Evolutionary conservation across 2,797 vertebrate genomes (phyloP).

Genomic region (Periophthalmus magnuspinnatus): DNA sequence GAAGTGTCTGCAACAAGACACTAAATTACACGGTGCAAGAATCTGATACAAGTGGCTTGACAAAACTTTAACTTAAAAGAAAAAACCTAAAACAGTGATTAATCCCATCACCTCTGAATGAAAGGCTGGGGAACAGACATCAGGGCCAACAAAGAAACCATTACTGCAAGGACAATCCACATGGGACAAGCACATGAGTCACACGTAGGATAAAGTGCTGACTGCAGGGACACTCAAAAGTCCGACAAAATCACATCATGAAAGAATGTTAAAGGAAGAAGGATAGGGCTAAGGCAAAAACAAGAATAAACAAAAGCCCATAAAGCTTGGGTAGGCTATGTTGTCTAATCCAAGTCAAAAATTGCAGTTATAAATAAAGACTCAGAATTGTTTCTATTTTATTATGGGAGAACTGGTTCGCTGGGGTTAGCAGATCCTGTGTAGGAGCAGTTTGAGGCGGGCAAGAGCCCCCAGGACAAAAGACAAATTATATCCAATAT

Average conservation of each 20-base stretch:
- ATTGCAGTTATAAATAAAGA: no score
- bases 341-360: not conserved
- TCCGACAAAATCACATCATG: not conserved
- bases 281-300: not conserved
- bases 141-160: constrained; percentile 7
- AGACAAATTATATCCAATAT: not conserved
- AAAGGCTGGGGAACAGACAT: constrained; percentile 8
- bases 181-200: constrained; percentile 12
- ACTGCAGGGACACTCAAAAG: not conserved
- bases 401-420: no score
- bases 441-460: no score
- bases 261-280: not conserved
- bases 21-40: not conserved
- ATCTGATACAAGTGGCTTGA: not conserved
- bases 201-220: constrained; percentile 9
- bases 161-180: constrained; percentile 2
- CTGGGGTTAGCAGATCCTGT: no score
- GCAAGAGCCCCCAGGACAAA: no score
- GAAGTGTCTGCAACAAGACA: not conserved
- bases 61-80: not conserved
- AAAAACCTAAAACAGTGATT: constrained; percentile 1
- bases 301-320: not conserved
- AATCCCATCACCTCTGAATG: not conserved
- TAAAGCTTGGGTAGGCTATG: not conserved
- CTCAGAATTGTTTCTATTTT: no score